Evolutionary conservation across 2,888 invertebrate genomes (phyloP).

Genomic region (Galeopsomyia nigrocyanea): DNA sequence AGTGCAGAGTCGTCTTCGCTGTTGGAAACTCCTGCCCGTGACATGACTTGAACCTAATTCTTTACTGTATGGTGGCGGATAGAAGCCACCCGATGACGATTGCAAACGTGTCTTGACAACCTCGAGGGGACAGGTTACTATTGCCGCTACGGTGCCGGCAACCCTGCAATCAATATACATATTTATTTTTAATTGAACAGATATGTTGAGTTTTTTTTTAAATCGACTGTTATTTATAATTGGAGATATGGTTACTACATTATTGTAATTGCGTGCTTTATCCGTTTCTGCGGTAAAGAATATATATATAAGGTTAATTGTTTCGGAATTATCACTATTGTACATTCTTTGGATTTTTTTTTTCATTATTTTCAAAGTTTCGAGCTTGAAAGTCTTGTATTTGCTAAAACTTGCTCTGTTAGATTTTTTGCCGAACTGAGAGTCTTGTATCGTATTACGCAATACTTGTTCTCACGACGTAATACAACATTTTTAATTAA

Average conservation of each 20-base stretch:
- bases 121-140: constrained; percentile 97
- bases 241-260: no score
- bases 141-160: constrained; percentile 97
- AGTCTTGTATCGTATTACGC: constrained; percentile 4
- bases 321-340: no score
- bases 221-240: not conserved
- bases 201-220: no score
- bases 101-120: constrained; percentile 98
- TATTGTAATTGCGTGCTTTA: no score
- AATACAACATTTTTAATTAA: not conserved
- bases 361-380: no score
- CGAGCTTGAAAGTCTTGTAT: not conserved
- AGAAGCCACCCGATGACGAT: constrained; percentile 84
- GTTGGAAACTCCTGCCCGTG: constrained; percentile 73
- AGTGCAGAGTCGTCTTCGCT: constrained; percentile 82
- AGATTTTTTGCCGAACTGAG: not conserved
- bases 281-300: no score
- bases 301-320: no score
- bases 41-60: constrained; percentile 68
- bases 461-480: not conserved
- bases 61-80: constrained; percentile 59
- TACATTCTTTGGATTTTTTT: no score
- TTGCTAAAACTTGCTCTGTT: constrained; percentile 1
- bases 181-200: not conserved
- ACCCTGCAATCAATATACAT: constrained; percentile 74